Evolutionary conservation across 2,888 invertebrate genomes (phyloP), one percentile per base, ranked within the genome.

Genomic region (Pemphredon lugubris): DNA sequence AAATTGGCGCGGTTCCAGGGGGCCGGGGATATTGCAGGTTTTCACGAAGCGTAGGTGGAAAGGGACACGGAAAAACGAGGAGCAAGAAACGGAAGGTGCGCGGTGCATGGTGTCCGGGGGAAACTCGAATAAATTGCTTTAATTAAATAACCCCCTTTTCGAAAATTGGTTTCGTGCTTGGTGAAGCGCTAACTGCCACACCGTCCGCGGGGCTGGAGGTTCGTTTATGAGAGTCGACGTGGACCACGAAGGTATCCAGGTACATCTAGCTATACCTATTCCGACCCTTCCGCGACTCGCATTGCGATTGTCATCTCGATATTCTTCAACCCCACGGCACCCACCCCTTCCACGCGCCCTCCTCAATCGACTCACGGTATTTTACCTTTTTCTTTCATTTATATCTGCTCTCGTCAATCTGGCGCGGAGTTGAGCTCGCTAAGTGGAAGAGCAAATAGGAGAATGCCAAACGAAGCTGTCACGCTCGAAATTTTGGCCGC

Each of bases 131-230:
- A 79, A 79, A 84, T 84, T 82, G 83, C 80, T 84, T 84, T 83
- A 84, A 84, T 84, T 84, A 84, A 84, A 84, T 84, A 81, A 83
- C 69, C 71, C 71, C 73, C 73, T 72, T 81, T 80, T 81, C 74
- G 82, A 83, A 84, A 84, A 85, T 85, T 85, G 82, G 81, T 83
- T 84, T 84, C 77, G 79, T 77, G 84, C 84, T 85, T 75, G 83
- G 84, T 81, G 81, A 83, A 84, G 83, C 84, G 77, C 73, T 83
- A 84, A 84, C 81, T 70, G 75, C 75, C 64, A 57, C 75, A 59
- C 75, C 66, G 68, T 71, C 47, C 34, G 64, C 67, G 39, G 44
- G 34, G 59, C 32, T 55, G 51, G 58, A n/a, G n/a, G 47, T 51
- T 48, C 75, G 68, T 63, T 66, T 44, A 55, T 60, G 75, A 58